Evolutionary conservation across 2,888 invertebrate species (phyloP).

Genomic region (Bombylius discolor): DNA sequence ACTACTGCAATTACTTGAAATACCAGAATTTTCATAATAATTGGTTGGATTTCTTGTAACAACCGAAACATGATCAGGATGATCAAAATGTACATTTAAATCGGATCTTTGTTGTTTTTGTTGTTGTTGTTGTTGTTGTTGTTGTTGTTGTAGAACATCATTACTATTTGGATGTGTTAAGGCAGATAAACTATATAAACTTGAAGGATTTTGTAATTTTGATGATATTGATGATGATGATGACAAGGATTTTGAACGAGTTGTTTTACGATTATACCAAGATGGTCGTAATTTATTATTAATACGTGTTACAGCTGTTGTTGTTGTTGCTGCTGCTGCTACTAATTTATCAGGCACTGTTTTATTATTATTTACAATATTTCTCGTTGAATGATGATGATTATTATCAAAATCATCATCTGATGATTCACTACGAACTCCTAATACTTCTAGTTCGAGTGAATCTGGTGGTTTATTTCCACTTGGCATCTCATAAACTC

Average conservation of each 20-base stretch:
- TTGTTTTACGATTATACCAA: not conserved
- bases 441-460: constrained; percentile 42
- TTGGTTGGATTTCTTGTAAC: too few relatives aligned
- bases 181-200: constrained; percentile 11
- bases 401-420: constrained; percentile 12
- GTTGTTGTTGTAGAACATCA: not conserved
- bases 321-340: too few relatives aligned
- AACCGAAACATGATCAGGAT: too few relatives aligned
- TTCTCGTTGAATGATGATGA: not conserved
- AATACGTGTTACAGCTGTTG: too few relatives aligned
- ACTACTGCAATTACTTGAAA: not conserved
- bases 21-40: not conserved
- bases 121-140: not conserved
- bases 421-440: constrained; percentile 32
- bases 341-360: not conserved
- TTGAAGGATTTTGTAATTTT: not conserved
- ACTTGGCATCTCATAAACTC: constrained; percentile 23
- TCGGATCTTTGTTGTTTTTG: constrained; percentile 21
- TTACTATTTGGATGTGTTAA: not conserved
- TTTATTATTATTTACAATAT: not conserved
- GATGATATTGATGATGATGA: not conserved
- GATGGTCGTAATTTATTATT: not conserved
- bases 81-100: constrained; percentile 16
- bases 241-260: not conserved
- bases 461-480: constrained; percentile 27